phyloP scores from a whole-genome alignment of 2,888 invertebrate genomes.

The Nezara viridula region DNA sequence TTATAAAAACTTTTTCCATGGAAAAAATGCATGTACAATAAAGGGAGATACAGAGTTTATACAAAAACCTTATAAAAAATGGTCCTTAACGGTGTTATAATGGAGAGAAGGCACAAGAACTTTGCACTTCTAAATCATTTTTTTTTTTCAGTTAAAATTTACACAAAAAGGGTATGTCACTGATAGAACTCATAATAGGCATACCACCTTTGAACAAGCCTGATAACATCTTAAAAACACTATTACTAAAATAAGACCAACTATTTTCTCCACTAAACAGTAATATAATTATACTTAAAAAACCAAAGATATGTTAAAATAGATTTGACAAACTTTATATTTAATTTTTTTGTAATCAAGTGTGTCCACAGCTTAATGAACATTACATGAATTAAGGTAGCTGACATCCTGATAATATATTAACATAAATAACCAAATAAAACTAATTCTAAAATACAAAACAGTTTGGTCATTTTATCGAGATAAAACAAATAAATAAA shows the following conservation, averaged over 20 bases:
- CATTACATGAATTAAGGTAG: constrained; percentile 28
- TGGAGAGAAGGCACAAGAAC: constrained; percentile 53
- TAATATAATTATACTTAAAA: not conserved
- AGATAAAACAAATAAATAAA: constrained; percentile 46
- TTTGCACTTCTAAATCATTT: constrained; percentile 55
- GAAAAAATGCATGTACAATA: constrained; percentile 55
- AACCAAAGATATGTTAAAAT: not conserved
- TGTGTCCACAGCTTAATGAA: constrained; percentile 55
- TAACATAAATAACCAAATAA: not conserved
- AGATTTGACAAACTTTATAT: not conserved
- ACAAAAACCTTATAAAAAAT: constrained; percentile 51
- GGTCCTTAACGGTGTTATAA: constrained; percentile 53
- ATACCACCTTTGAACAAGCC: not conserved
- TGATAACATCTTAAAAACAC: not conserved
- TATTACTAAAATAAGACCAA: not conserved
- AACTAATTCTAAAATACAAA: constrained; percentile 24
- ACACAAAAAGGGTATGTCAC: not conserved
- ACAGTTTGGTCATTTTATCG: constrained; percentile 15
- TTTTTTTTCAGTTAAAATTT: not conserved
- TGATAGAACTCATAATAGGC: not conserved
- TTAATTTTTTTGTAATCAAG: not conserved
- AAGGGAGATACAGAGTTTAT: constrained; percentile 32
- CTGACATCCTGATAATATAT: not conserved
- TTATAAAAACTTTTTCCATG: not conserved
- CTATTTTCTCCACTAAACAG: not conserved